These are phyloP conservation scores for Chionodraco myersi DNA, from an alignment of 2,113 vertebrate species.

Conservation along the genomic window DNA sequence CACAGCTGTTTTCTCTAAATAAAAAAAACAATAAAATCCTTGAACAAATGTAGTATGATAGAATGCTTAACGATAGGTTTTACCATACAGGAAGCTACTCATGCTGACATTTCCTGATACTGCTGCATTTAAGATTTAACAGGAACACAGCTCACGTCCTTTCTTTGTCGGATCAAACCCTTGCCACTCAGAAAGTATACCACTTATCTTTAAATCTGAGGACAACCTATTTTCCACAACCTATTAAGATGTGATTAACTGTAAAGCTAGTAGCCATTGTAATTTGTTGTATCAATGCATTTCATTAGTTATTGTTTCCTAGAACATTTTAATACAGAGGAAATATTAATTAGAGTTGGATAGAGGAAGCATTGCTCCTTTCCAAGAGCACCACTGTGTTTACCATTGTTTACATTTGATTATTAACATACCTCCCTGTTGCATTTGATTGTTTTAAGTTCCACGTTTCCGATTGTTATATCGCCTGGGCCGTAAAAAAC, in stretches of 20 bases:
- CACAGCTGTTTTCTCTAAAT: constrained; percentile 32
- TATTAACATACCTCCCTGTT: not conserved
- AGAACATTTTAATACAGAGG: not conserved
- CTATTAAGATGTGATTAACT: not conserved
- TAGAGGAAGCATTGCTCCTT: not conserved
- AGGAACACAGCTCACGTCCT: constrained; percentile 55
- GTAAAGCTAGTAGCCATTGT: not conserved
- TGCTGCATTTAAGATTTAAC: constrained; percentile 32
- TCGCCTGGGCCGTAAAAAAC: not conserved
- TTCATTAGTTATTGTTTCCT: not conserved
- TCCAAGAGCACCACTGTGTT: not conserved
- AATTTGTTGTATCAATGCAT: not conserved
- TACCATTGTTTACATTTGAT: not conserved
- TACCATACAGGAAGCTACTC: constrained; percentile 58
- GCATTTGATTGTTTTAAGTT: not conserved
- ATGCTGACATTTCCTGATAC: constrained; percentile 46
- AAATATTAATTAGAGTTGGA: not conserved
- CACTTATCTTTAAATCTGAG: constrained; percentile 57
- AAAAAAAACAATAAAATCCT: constrained; percentile 50
- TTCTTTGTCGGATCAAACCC: constrained; percentile 57
- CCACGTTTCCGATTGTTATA: not conserved
- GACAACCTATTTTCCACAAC: constrained; percentile 18
- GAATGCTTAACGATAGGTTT: constrained; percentile 4
- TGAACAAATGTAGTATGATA: constrained; percentile 42
- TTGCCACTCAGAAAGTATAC: constrained; percentile 46